Conservation (phyloP, 2,888 invertebrate genomes). For the Pseudolycoriella hygida region DNA sequence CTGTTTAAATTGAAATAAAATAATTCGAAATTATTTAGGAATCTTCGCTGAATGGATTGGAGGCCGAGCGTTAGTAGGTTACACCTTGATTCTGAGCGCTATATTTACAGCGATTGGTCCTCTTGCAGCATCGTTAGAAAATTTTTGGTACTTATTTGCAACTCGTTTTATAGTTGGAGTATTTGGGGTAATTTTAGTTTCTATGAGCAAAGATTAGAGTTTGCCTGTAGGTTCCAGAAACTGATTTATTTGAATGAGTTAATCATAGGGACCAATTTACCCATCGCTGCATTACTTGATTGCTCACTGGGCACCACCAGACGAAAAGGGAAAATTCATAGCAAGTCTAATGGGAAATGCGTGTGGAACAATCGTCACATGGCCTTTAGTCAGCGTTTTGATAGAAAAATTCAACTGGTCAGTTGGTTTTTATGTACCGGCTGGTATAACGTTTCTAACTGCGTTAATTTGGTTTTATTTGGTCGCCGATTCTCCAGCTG, state of each 20-base stretch:
- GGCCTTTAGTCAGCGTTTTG: slow-evolving; percentile 43
- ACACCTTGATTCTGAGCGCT: slow-evolving; percentile 32
- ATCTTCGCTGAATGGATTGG: slow-evolving; percentile 44
- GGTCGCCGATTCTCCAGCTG: slow-evolving; percentile 42
- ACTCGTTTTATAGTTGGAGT: slow-evolving; percentile 41
- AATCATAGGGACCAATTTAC: slow-evolving; percentile 36
- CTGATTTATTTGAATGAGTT: neutral
- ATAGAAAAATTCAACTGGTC: slow-evolving; percentile 46
- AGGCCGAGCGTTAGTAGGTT: slow-evolving; percentile 40
- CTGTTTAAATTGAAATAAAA: no score
- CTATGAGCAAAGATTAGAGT: no score
- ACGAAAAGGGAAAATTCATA: slow-evolving; percentile 43
- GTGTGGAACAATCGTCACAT: slow-evolving; percentile 46
- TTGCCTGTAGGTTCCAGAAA: no score
- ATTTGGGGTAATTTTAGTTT: slow-evolving; percentile 33
- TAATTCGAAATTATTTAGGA: no score
- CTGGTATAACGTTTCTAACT: slow-evolving; percentile 36
- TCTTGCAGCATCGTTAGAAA: slow-evolving; percentile 33
- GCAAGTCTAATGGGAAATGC: slow-evolving; percentile 49
- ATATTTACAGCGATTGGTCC: slow-evolving; percentile 42
- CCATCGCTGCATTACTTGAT: slow-evolving; percentile 41
- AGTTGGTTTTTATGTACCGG: slow-evolving; percentile 47
- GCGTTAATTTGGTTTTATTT: slow-evolving; percentile 41
- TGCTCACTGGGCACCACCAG: slow-evolving; percentile 44
- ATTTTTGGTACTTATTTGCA: slow-evolving; percentile 36